These are phyloP conservation scores for Tiliacea citrago DNA, from an alignment of 2,888 invertebrate species.

Conservation along the genomic window DNA sequence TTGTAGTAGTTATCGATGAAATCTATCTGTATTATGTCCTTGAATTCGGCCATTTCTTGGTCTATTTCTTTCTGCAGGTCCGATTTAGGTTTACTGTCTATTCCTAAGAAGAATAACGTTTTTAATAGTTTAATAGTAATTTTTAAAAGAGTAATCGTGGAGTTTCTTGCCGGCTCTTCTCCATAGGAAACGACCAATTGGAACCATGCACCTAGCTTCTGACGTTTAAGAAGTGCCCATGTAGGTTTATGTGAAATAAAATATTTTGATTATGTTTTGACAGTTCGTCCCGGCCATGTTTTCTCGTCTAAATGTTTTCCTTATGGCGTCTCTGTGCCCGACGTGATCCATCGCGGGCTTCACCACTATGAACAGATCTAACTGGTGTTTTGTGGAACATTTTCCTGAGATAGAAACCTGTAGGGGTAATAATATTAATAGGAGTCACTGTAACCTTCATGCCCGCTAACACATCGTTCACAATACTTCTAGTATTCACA, in stretches of 20 bases:
- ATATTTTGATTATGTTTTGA: too few relatives aligned
- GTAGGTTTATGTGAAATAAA: too few relatives aligned
- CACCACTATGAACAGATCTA: constrained; percentile 94
- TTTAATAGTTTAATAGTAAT: too few relatives aligned
- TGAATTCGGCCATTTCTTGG: constrained; percentile 92
- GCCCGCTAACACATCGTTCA: constrained; percentile 91
- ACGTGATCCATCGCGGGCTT: constrained; percentile 95
- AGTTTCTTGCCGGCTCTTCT: too few relatives aligned
- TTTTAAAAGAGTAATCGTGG: too few relatives aligned
- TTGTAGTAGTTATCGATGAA: constrained; percentile 96
- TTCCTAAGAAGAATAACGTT: constrained; percentile 94
- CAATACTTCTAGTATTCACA: constrained; percentile 92
- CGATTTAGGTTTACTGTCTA: constrained; percentile 79
- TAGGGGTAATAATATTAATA: constrained; percentile 93
- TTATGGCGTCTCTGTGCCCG: constrained; percentile 93
- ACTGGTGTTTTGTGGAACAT: constrained; percentile 86
- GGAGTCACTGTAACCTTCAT: constrained; percentile 91
- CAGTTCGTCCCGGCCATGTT: constrained; percentile 94
- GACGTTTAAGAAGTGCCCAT: too few relatives aligned
- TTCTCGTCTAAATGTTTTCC: constrained; percentile 96
- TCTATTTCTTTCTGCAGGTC: constrained; percentile 91
- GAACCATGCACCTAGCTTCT: too few relatives aligned
- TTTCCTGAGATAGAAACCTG: constrained; percentile 89
- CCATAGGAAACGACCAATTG: too few relatives aligned
- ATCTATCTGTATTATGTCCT: constrained; percentile 96